phyloP scores from a whole-genome alignment of 2,113 vertebrate genomes.

The Pituophis catenifer region DNA sequence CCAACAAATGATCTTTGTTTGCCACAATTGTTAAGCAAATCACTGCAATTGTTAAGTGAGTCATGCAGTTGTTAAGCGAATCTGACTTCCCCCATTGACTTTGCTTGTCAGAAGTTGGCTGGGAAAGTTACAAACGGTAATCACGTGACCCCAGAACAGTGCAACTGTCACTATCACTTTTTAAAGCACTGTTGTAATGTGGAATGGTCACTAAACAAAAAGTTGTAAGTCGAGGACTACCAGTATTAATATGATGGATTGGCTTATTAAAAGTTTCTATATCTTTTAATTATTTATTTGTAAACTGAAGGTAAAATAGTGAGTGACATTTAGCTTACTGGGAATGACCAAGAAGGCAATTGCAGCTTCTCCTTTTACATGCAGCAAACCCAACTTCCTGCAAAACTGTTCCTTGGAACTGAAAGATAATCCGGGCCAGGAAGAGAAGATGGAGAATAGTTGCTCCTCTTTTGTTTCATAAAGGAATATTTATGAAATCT shows the following conservation, averaged over 20 bases:
- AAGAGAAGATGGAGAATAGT: too few species aligned
- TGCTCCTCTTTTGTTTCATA: not conserved
- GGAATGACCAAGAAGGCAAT: not conserved
- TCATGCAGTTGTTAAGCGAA: not conserved
- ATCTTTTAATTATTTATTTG: not conserved
- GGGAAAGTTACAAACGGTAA: not conserved
- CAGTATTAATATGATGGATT: not conserved
- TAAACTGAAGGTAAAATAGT: not conserved
- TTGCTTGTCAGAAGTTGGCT: not conserved
- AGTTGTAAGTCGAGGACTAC: not conserved
- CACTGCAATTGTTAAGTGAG: not conserved
- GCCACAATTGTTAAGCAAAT: not conserved
- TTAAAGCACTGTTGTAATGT: not conserved
- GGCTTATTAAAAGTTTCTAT: not conserved
- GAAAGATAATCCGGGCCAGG: not conserved
- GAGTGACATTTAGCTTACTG: not conserved
- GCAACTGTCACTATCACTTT: not conserved
- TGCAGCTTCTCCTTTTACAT: not conserved
- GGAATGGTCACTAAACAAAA: not conserved
- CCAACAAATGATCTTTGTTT: not conserved
- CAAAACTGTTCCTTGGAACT: not conserved
- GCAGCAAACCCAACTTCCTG: not conserved
- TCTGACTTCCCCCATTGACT: not conserved
- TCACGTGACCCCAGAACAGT: not conserved
- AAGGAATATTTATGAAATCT: not conserved